phyloP scores from a whole-genome alignment of 1,140 invertebrate genomes.

The Calycopis cecrops region DNA sequence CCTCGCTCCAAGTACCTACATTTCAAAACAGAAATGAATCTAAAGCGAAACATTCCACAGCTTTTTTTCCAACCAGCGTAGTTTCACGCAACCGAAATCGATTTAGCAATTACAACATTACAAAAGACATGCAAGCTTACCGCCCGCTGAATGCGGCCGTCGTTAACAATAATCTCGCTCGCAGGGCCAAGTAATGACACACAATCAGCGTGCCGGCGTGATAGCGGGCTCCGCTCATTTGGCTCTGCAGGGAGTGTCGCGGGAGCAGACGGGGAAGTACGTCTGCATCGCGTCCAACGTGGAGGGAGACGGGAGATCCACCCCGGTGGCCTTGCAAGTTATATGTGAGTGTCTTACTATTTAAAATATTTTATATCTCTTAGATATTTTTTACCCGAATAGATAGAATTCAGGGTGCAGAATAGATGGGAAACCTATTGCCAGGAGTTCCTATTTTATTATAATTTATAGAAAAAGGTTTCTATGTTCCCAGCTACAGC shows the following conservation, averaged over 20 bases:
- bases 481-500: too few species aligned
- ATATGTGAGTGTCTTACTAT: conserved; percentile 86
- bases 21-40: too few species aligned
- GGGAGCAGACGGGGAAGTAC: conserved; percentile 87
- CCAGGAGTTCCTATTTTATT: too few species aligned
- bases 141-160: too few species aligned
- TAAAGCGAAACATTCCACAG: too few species aligned
- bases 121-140: neutral
- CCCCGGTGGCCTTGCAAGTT: conserved; percentile 85
- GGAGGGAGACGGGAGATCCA: conserved; percentile 89
- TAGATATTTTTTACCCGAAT: too few species aligned
- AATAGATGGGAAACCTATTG: too few species aligned
- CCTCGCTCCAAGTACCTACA: too few species aligned
- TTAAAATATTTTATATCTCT: too few species aligned
- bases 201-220: conserved; percentile 87
- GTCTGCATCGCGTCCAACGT: conserved; percentile 90
- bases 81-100: conserved; percentile 4
- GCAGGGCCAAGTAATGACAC: conserved; percentile 87
- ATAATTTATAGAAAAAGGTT: too few species aligned
- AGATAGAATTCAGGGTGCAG: too few species aligned
- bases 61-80: too few species aligned
- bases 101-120: conserved; percentile 5
- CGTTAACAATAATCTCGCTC: conserved; percentile 29
- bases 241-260: conserved; percentile 84
- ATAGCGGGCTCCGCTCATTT: conserved; percentile 88